Percentiles rank a stretch among this genome's conserved stretches.
Evolutionary conservation across 2,888 invertebrate genomes (phyloP).

Genomic region (Andrena fulva): DNA sequence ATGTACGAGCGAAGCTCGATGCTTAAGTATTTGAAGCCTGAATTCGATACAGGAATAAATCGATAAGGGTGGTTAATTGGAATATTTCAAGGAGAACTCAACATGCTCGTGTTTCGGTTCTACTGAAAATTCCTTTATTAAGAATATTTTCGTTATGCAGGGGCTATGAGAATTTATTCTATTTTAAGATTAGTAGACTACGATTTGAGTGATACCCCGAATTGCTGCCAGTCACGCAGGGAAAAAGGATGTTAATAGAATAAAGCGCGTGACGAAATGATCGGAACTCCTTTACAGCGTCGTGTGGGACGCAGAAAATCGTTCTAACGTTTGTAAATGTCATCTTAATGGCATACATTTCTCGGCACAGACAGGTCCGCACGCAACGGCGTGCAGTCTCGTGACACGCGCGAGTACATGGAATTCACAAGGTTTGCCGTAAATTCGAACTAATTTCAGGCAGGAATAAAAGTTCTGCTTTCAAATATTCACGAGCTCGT

Average conservation of each 20-base stretch:
- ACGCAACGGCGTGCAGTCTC: slow-evolving; percentile 27
- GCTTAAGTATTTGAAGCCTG: too few species aligned
- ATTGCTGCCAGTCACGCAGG: slow-evolving; percentile 35
- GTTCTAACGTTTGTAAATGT: slow-evolving; percentile 67
- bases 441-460: background rate
- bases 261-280: slow-evolving; percentile 60
- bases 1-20: too few species aligned
- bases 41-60: background rate
- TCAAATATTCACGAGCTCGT: slow-evolving; percentile 40
- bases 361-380: slow-evolving; percentile 41
- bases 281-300: slow-evolving; percentile 36
- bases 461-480: slow-evolving; percentile 10
- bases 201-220: slow-evolving; percentile 7
- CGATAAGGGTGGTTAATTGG: too few species aligned
- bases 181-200: too few species aligned
- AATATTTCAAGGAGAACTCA: too few species aligned
- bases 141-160: too few species aligned
- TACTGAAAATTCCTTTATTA: too few species aligned
- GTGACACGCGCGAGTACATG: slow-evolving; percentile 32
- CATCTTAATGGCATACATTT: slow-evolving; percentile 69
- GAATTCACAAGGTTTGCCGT: slow-evolving; percentile 28
- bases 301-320: slow-evolving; percentile 67
- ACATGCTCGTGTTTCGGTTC: too few species aligned
- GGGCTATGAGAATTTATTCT: too few species aligned
- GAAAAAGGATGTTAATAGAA: slow-evolving; percentile 47